These are phyloP conservation scores for Aphis craccivora DNA, from an alignment of 1,140 invertebrate species.

Conservation along the genomic window DNA sequence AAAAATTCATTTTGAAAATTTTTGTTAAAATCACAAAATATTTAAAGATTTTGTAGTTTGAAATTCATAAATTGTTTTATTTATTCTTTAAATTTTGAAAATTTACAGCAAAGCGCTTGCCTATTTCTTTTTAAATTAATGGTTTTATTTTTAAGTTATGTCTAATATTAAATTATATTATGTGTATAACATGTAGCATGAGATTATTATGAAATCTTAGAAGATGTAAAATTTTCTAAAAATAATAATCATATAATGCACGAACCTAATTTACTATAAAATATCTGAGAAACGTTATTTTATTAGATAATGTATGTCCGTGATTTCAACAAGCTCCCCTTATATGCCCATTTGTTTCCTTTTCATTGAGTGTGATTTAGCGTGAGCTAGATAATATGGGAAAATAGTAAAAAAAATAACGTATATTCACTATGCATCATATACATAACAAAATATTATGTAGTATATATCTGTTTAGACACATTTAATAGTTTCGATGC, in stretches of 20 bases:
- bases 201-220: neutral
- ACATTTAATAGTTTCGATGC: neutral
- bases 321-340: neutral
- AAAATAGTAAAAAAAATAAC: neutral
- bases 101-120: too few relatives aligned
- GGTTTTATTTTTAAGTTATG: neutral
- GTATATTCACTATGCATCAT: neutral
- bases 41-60: too few relatives aligned
- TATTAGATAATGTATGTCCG: neutral
- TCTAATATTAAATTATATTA: neutral
- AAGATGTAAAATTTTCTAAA: neutral
- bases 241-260: neutral
- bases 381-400: neutral
- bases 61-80: too few relatives aligned
- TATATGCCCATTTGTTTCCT: neutral
- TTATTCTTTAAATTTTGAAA: too few relatives aligned
- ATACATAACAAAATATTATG: neutral
- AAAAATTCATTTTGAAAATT: too few relatives aligned
- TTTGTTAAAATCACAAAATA: too few relatives aligned
- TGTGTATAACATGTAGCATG: neutral
- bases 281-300: neutral
- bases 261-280: neutral
- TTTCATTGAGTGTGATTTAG: conserved; percentile 12
- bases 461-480: neutral
- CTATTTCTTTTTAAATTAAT: neutral